Evolutionary conservation across 2,113 vertebrate species (phyloP), one percentile per base, ranked within the genome.

Genomic region (Malurus melanocephalus): DNA sequence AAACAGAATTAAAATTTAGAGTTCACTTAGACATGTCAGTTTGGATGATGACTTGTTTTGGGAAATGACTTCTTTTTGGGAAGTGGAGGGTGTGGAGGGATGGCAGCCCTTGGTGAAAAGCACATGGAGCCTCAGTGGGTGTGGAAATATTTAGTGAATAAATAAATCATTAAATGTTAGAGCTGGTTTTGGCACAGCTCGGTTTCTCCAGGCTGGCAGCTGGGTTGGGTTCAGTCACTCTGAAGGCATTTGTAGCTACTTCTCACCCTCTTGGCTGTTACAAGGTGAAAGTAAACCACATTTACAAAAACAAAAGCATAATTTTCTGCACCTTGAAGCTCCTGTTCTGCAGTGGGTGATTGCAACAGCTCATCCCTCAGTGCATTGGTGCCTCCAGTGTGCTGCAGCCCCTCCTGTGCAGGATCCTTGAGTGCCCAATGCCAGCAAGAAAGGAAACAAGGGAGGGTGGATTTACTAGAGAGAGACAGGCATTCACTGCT

Each of bases 1-100:
- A 94, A 95, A 90, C 24, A 35, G 53, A 87, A 93, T 95, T 93
- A 93, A 94, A 94, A 95, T 90, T 91, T 80, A 75, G 91, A 62
- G 53, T 89, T 93, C 26, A 17, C 56, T 74, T 60, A 68, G 56
- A 74, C 32, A 66, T 16, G 72, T 74, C 53, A 42, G 22, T 77
- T 83, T 69, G 66, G 91, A 67, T 76, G 92, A 94, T 57, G 38
- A 52, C 71, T 94, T 88, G 4, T 80, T 95, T 74, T 14, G 53
- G 81, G 46, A 48, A 90, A 92, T 33, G 3, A 28, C 49, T 81
- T 61, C 24, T 77, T 77, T 85, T 52, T 26, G 69, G 43, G 78
- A 51, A 43, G 75, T 4, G 35, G 72, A 65, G 23, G 66, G 28
- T 0, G 2, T 7, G 48, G 40, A 85, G 21, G 8, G 6, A 23